phyloP scores from a whole-genome alignment of 2,113 vertebrate genomes.

The Poicephalus meyeri region DNA sequence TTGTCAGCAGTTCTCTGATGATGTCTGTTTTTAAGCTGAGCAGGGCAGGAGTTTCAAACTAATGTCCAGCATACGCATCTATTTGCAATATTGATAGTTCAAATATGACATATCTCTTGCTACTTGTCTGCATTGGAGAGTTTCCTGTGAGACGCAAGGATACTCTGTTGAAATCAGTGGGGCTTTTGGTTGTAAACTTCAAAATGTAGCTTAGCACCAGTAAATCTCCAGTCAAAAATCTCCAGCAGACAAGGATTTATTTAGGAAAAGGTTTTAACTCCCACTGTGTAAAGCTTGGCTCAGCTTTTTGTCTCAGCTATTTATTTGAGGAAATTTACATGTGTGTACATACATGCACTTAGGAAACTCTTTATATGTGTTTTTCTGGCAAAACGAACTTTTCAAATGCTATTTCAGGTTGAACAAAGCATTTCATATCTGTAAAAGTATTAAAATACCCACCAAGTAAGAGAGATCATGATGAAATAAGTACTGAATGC shows the following conservation, averaged over 20 bases:
- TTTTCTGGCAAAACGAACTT: not conserved
- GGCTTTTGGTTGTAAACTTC: not conserved
- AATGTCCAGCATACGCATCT: not conserved
- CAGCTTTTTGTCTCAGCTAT: not conserved
- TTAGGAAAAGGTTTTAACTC: not conserved
- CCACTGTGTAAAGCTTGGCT: not conserved
- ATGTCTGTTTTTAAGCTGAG: not conserved
- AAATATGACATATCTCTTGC: not conserved
- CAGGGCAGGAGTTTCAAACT: not conserved
- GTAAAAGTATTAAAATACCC: not conserved
- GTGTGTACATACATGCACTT: not conserved
- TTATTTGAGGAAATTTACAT: not conserved
- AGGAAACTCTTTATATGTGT: rapidly evolving
- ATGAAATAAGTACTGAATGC: not conserved
- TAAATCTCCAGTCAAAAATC: not conserved
- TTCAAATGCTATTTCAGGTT: not conserved
- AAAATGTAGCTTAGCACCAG: not conserved
- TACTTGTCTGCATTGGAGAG: not conserved
- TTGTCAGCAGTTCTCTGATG: not conserved
- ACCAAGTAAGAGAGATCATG: not conserved
- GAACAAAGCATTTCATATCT: not conserved
- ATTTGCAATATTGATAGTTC: not conserved
- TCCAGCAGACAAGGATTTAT: not conserved
- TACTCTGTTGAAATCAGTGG: not conserved
- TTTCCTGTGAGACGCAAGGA: not conserved